phyloP scores from a whole-genome alignment of 2,888 invertebrate species.

The Empis stercorea region DNA sequence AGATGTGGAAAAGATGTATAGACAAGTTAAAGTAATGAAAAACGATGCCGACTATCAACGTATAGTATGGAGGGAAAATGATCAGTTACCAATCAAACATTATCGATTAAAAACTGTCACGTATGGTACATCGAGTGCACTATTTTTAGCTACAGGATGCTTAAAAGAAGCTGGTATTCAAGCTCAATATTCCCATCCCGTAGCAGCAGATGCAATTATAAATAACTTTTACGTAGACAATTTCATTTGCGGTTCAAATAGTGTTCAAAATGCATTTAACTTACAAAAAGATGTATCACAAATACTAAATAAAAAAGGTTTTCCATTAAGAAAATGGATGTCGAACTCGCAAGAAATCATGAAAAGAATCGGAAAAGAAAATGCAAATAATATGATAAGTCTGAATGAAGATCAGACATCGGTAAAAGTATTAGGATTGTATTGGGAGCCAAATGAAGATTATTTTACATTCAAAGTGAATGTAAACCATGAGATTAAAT shows the following conservation, averaged over 20 bases:
- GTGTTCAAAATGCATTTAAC: conserved; percentile 7
- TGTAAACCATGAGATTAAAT: neutral
- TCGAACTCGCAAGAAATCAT: conserved; percentile 9
- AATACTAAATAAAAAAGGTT: conserved; percentile 5
- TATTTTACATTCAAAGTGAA: conserved; percentile 2
- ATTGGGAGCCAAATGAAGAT: conserved; percentile 6
- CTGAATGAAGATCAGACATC: neutral
- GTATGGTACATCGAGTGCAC: conserved; percentile 14
- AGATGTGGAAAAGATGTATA: conserved; percentile 19
- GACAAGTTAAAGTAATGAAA: conserved; percentile 13
- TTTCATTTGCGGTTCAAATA: conserved; percentile 12
- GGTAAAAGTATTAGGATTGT: conserved; percentile 8
- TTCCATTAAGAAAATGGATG: conserved; percentile 12
- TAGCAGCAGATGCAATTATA: conserved; percentile 9
- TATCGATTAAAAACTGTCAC: conserved; percentile 11
- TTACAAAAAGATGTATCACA: conserved; percentile 7
- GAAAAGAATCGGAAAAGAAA: conserved; percentile 2
- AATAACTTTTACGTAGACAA: conserved; percentile 15
- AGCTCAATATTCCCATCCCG: conserved; percentile 5
- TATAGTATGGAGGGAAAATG: conserved; percentile 12
- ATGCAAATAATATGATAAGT: conserved; percentile 1
- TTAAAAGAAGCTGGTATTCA: conserved; percentile 11
- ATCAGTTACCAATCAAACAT: conserved; percentile 2
- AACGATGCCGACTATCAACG: conserved; percentile 12
- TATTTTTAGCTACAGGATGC: conserved; percentile 14